Base-by-base conservation (phyloP, 2,797 vertebrate genomes). In the Pitangus sulphuratus region DNA sequence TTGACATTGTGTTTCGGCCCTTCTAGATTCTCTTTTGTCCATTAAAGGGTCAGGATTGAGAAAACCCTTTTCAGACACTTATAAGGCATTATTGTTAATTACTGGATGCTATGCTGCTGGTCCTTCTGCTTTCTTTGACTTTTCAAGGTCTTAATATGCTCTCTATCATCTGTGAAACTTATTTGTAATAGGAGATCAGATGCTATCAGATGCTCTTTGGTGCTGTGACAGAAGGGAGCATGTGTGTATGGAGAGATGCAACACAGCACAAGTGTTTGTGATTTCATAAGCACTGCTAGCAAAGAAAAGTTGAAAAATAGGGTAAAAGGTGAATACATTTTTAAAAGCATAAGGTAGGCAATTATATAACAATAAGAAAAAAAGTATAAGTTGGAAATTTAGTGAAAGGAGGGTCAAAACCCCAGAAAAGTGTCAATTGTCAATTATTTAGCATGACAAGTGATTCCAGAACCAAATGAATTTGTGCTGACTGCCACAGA, bases 41-140 rank as follows among this genome's bases (percentile, higher is more conserved):
- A 12, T 53, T 66, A 40, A 45, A 31, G 3, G 3, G 39, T 28
- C 17, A 54, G 4, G 66, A 45, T 45, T 74, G 13, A 61, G 48
- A 89, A 89, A 57, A 12, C 4, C 3, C 39, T 77, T 28, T 44
- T 50, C 30, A 78, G 40, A 37, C 12, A 17, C 16, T 76, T 69
- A 19, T 2, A 70, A 80, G 30, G 8, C 22, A 42, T 21, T 56
- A 11, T 51, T 51, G 15, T 51, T 39, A 54, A 9, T 62, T 56
- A 61, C 5, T 51, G 12, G 50, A 28, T 1, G 1, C 7, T 60
- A 17, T 2, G 1, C 18, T 69, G 8, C 16, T 48, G 8, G 3
- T 50, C 13, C 17, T 84, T 84, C 13, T 37, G 3, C 4, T 85
- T 87, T 75, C n/a, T 76, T 65, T 83, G 48, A 40, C 11, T 53